Conservation (phyloP, 2,113 vertebrate genomes). For the Atractosteus spatula region DNA sequence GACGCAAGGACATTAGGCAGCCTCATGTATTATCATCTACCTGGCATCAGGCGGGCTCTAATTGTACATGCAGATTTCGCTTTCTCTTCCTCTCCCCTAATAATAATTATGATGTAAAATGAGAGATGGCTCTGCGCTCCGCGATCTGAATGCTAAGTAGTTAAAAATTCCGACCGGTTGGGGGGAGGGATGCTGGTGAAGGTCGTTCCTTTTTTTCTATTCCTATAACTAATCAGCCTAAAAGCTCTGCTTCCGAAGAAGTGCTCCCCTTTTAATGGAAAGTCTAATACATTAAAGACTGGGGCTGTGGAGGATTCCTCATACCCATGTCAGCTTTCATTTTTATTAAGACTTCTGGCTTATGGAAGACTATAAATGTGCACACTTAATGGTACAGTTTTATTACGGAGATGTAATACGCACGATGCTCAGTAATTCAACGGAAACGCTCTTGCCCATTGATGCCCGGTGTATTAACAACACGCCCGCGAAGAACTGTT, state of each 20-base stretch:
- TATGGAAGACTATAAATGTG: conserved; percentile 71
- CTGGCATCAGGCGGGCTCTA: conserved; percentile 53
- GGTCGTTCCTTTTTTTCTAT: conserved; percentile 62
- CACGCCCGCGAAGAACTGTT: background rate
- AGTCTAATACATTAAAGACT: conserved; percentile 73
- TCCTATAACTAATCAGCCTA: conserved; percentile 82
- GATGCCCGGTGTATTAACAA: conserved; percentile 26
- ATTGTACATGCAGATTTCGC: conserved; percentile 66
- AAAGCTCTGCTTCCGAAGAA: conserved; percentile 71
- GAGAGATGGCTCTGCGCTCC: conserved; percentile 42
- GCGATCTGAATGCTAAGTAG: conserved; percentile 54
- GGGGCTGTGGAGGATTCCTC: conserved; percentile 59
- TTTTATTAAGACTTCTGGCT: conserved; percentile 78
- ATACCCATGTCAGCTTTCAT: conserved; percentile 72
- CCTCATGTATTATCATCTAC: conserved; percentile 55
- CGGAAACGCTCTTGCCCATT: conserved; percentile 34
- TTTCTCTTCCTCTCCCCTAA: conserved; percentile 52
- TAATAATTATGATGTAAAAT: conserved; percentile 62
- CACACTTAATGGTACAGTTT: conserved; percentile 63
- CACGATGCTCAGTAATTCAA: conserved; percentile 43
- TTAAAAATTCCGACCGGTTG: conserved; percentile 28
- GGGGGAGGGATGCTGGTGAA: conserved; percentile 52
- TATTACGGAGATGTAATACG: conserved; percentile 52
- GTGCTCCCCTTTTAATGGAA: conserved; percentile 74
- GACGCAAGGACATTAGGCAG: conserved; percentile 57